Conservation (phyloP, 2,888 invertebrate genomes). For the Eucera pruinosa region DNA sequence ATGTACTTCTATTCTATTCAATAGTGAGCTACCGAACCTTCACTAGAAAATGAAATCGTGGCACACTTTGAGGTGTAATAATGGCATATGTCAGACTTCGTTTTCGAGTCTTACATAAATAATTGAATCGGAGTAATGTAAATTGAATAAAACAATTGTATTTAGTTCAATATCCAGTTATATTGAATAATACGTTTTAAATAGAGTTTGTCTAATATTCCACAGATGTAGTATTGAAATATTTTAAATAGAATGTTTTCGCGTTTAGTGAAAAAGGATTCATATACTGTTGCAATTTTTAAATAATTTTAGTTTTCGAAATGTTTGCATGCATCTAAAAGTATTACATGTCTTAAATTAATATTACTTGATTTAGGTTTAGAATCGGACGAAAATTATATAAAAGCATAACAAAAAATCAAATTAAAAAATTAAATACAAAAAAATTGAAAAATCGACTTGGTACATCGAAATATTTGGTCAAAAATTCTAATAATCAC, state of each 20-base stretch:
- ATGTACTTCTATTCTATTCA: slow-evolving; percentile 31
- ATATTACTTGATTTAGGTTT: background rate
- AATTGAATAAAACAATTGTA: slow-evolving; percentile 8
- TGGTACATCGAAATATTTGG: no score
- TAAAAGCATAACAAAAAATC: slow-evolving; percentile 5
- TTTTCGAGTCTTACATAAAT: slow-evolving; percentile 6
- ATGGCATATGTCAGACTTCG: slow-evolving; percentile 14
- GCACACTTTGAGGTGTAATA: slow-evolving; percentile 47
- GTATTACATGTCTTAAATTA: background rate
- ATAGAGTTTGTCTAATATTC: background rate
- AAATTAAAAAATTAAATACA: slow-evolving; percentile 14
- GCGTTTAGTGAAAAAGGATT: background rate
- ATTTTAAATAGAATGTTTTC: slow-evolving; percentile 1
- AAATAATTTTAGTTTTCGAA: background rate
- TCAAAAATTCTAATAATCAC: no score
- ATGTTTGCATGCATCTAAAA: background rate
- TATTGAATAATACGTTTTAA: background rate
- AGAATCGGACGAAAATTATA: background rate
- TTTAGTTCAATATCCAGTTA: background rate
- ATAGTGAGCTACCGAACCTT: slow-evolving; percentile 12
- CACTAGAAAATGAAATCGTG: slow-evolving; percentile 41
- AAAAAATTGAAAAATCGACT: no score
- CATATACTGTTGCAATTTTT: background rate
- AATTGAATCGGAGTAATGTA: slow-evolving; percentile 8
- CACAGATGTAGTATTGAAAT: slow-evolving; percentile 7